Base-by-base conservation (phyloP, 2,797 vertebrate genomes). In the Pelochelys cantorii region DNA sequence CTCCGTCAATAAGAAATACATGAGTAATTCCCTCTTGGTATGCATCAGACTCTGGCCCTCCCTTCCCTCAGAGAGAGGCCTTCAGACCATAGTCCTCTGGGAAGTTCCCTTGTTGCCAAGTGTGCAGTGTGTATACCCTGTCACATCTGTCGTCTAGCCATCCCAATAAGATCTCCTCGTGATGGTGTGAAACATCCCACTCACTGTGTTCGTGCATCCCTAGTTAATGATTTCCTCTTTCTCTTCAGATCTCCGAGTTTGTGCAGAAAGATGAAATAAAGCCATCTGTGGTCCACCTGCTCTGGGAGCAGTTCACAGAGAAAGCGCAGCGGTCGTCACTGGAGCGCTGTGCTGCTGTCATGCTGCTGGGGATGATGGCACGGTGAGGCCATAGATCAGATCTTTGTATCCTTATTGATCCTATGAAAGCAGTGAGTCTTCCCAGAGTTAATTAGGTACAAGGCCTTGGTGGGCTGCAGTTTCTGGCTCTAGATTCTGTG, bases 321-420 rank as follows among this genome's bases (percentile, higher is more conserved):
- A 99, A 99, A 97, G 98, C 96, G 13, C 98, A 98, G 34, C 98
- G 98, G 12, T 98, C 98, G 0, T 54, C 88, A 2, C 89, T 99
- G 5, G 97, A 99, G 83, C 98, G 98, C 42, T 97, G 98, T n/a
- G 98, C 98, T 54, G 98, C 99, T 0, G 98, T 99, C 83, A 97
- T 99, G 82, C 98, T 99, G 93, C 97, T 99, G 88, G 99, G 99
- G 55, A 99, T 99, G 99, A 98, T 99, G 94, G 98, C 99, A 96
- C 98, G 98, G 99, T 99, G 80, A 98, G 98, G 87, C 54, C 11
- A 84, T 86, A 79, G 52, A 79, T 65, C 2, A 0, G n/a, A 5
- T 81, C 13, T 1, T 75, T 34, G 20, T 71, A 34, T 71, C 20
- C 22, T 9, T 34, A 52, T 42, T 77, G 37, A 52, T 17, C 12